Evolutionary conservation across 2,113 vertebrate species (phyloP).

Genomic region (Struthidea cinerea): DNA sequence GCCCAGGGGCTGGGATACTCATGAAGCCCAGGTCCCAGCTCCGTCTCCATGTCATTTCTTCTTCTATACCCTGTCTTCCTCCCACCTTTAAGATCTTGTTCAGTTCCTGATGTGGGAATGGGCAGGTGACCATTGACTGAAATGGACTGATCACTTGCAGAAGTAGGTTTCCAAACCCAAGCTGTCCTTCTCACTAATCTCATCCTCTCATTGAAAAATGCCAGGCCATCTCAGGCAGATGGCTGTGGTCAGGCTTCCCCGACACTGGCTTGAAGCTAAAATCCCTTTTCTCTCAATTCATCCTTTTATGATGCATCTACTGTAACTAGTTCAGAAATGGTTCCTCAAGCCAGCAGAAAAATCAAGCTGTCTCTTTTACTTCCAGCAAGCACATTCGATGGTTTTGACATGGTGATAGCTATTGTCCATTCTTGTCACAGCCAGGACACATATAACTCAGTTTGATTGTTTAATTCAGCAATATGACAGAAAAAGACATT

Average conservation of each 20-base stretch:
- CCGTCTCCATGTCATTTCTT: neutral
- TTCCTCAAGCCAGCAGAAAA: neutral
- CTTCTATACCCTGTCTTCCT: neutral
- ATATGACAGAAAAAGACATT: neutral
- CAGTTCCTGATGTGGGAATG: neutral
- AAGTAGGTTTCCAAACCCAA: neutral
- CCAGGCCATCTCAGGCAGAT: neutral
- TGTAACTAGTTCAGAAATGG: neutral
- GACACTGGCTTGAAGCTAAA: neutral
- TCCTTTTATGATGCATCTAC: neutral
- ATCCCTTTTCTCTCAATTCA: neutral
- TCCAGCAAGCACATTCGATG: neutral
- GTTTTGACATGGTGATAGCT: neutral
- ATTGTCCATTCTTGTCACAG: neutral
- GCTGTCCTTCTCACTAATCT: neutral
- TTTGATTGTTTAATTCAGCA: constrained; percentile 4
- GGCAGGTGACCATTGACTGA: neutral
- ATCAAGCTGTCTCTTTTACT: neutral
- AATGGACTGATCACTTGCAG: neutral
- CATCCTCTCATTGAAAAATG: neutral
- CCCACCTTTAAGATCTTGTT: neutral
- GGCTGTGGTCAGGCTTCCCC: neutral
- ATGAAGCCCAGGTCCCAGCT: neutral
- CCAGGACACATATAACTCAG: neutral
- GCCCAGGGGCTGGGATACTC: neutral